These are phyloP conservation scores for Eupithecia vulgata DNA, from an alignment of 2,888 invertebrate genomes.

Conservation along the genomic window DNA sequence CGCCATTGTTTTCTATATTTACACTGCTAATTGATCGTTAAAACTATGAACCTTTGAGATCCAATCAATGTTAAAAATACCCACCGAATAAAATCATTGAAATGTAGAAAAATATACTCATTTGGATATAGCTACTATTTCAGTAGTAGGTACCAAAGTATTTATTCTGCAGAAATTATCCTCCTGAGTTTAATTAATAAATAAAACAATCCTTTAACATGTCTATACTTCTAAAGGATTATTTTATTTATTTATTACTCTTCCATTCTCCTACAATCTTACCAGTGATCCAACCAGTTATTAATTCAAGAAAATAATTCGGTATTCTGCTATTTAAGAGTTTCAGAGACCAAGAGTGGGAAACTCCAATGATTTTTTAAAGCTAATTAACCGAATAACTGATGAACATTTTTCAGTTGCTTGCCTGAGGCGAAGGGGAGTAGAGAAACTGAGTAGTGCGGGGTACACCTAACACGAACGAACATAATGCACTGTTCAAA, in stretches of 20 bases:
- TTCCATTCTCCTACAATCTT: no score
- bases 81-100: no score
- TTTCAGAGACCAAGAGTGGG: not conserved
- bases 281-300: no score
- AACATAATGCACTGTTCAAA: not conserved
- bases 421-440: not conserved
- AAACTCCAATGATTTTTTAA: not conserved
- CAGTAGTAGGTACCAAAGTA: no score
- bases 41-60: not conserved
- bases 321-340: not conserved
- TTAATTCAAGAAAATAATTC: not conserved
- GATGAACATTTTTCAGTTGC: not conserved
- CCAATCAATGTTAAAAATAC: not conserved
- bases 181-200: no score
- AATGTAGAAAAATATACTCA: no score
- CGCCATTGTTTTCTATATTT: not conserved
- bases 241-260: no score
- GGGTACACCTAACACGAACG: not conserved
- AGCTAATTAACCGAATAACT: conserved; percentile 5
- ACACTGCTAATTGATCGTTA: not conserved
- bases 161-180: no score
- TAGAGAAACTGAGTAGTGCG: not conserved
- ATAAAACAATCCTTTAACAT: no score
- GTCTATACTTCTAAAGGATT: no score
- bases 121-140: no score